Evolutionary conservation across 2,888 invertebrate species (phyloP), one percentile per base, ranked within the genome.

Genomic region (Lissocephala sabroskyi): DNA sequence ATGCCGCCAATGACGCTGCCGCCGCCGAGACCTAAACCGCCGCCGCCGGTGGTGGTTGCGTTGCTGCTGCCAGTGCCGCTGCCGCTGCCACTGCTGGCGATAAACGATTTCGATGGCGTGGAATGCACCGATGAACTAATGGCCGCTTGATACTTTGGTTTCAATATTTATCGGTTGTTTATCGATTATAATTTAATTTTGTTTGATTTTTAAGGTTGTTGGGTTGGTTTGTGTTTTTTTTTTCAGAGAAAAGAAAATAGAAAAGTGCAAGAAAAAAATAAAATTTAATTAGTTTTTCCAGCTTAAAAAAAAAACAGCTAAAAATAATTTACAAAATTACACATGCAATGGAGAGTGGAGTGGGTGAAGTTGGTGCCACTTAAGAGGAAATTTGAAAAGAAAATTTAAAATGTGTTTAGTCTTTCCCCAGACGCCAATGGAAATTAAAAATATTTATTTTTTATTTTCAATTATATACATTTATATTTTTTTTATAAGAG

Each of bases 61-160:
- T 56, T 50, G 57, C 64, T 51, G 58, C 65, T 73, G 57, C 52
- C 65, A 56, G 61, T 75, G 58, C 73, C 62, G 49, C 49, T 46
- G 50, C 65, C 63, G 59, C 59, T 50, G 57, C 64, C 53, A 58
- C 65, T 73, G 57, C 52, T 68, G 54, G 61, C 77, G 58, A 88
- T 86, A 85, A 89, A 89, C 59, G 89, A 89, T 82, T 89, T 89
- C 71, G 89, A 89, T 52, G 89, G 89, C 65, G 89, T 89, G 81
- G 89, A 89, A 83, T 89, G 88, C 71, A 85, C 88, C 64, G 88
- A 88, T 77, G 88, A 88, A 73, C 87, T 90, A 83, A 95, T 91
- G 79, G 94, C 94, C 88, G 94, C 93, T 82, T 94, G 93, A 87
- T 95, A 95, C 95, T 95, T 91, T 7, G 23, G 7, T 23, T 26